phyloP scores from a whole-genome alignment of 2,888 invertebrate genomes.

The Melanargia galathea region DNA sequence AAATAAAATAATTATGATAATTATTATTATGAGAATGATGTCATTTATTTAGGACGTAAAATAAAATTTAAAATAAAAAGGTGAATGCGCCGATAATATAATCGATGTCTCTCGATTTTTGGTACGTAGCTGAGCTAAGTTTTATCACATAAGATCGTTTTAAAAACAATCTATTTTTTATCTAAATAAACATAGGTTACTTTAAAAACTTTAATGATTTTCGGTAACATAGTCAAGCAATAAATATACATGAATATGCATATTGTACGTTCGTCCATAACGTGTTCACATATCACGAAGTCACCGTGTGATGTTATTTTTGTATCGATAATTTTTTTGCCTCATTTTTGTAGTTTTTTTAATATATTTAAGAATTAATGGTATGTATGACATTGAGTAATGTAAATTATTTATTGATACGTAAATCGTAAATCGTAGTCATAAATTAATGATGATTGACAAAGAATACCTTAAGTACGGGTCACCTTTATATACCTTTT shows the following conservation, averaged over 20 bases:
- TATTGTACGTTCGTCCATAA: constrained; percentile 19
- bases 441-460: not conserved
- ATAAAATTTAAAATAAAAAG: not conserved
- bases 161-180: not conserved
- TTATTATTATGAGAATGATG: constrained; percentile 11
- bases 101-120: not conserved
- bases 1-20: not conserved
- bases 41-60: not conserved
- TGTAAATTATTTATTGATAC: not conserved
- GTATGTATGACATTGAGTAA: not conserved
- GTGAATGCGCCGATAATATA: not conserved
- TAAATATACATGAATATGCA: constrained; percentile 26
- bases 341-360: not conserved
- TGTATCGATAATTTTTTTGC: constrained; percentile 9
- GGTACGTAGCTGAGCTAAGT: not conserved
- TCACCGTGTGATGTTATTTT: constrained; percentile 24
- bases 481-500: too few relatives aligned
- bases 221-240: constrained; percentile 4
- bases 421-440: not conserved
- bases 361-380: constrained; percentile 4
- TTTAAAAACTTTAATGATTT: not conserved
- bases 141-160: not conserved
- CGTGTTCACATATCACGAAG: constrained; percentile 27
- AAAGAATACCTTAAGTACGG: not conserved
- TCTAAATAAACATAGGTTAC: not conserved